A percentile compares a stretch with the other conserved stretches of the same genome.
Conservation (phyloP, 2,113 vertebrate species). For the Melanerpes formicivorus region DNA sequence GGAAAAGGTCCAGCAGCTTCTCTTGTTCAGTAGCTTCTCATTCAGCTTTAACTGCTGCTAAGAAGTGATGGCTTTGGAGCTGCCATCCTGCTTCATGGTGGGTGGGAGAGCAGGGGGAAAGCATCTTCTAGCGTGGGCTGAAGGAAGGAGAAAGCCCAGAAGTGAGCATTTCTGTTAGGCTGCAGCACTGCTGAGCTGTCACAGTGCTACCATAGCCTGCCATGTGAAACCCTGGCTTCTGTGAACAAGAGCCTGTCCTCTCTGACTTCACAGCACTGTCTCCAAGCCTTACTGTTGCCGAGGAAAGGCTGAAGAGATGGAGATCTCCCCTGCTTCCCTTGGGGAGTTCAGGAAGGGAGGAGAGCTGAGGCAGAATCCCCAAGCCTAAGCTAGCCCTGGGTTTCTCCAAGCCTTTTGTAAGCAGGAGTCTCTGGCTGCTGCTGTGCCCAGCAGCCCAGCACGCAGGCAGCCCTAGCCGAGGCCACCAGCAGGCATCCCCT, state of each 20-base stretch:
- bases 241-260: background rate
- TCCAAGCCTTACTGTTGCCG: background rate
- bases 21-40: background rate
- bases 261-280: fast-evolving
- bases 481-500: background rate
- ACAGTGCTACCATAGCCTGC: fast-evolving
- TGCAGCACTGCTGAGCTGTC: background rate
- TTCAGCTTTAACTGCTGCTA: background rate
- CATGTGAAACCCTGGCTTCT: background rate
- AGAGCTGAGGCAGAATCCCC: background rate
- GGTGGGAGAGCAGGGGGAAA: background rate
- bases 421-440: background rate
- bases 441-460: background rate
- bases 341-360: background rate
- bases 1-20: background rate
- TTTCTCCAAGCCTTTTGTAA: background rate
- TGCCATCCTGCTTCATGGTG: background rate
- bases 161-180: background rate
- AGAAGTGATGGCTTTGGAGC: background rate
- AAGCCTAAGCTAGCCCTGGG: background rate
- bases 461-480: fast-evolving
- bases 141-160: background rate
- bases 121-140: background rate
- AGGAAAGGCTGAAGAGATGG: background rate
- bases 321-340: background rate